Evolutionary conservation across 1,140 invertebrate species (phyloP).

Genomic region (Orussus abietinus): DNA sequence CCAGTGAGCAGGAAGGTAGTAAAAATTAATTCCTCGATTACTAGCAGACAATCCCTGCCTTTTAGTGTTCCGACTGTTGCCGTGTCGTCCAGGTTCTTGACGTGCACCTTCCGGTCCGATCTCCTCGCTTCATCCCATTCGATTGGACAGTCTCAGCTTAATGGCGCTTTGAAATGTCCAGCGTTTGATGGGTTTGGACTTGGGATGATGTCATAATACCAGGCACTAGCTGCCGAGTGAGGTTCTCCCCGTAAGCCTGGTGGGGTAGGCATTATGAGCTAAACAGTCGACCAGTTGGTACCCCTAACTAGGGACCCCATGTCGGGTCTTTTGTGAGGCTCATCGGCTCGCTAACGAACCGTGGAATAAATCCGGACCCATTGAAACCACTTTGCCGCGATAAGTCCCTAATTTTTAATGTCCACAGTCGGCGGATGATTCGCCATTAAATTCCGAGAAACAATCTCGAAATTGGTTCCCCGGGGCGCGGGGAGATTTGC

Average conservation of each 20-base stretch:
- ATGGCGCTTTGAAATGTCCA: slow-evolving; percentile 35
- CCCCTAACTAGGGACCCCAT: slow-evolving; percentile 5
- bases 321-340: slow-evolving; percentile 28
- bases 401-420: no score
- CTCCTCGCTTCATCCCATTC: slow-evolving; percentile 6
- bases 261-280: slow-evolving; percentile 17
- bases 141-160: slow-evolving; percentile 20
- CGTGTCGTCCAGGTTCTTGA: not conserved
- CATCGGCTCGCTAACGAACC: slow-evolving; percentile 36
- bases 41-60: no score
- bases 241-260: slow-evolving; percentile 13
- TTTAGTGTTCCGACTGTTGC: no score
- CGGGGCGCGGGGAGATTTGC: no score
- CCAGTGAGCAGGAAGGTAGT: no score
- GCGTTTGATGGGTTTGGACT: slow-evolving; percentile 39
- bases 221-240: slow-evolving; percentile 12
- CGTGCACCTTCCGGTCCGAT: not conserved
- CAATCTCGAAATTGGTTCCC: no score
- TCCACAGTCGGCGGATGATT: no score
- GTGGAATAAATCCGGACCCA: no score
- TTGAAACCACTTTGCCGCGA: no score
- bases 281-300: slow-evolving; percentile 13
- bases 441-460: no score
- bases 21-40: no score
- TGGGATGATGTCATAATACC: slow-evolving; percentile 37